These are phyloP conservation scores for Lepidostoma basale DNA, from an alignment of 1,140 invertebrate species.

Conservation along the genomic window DNA sequence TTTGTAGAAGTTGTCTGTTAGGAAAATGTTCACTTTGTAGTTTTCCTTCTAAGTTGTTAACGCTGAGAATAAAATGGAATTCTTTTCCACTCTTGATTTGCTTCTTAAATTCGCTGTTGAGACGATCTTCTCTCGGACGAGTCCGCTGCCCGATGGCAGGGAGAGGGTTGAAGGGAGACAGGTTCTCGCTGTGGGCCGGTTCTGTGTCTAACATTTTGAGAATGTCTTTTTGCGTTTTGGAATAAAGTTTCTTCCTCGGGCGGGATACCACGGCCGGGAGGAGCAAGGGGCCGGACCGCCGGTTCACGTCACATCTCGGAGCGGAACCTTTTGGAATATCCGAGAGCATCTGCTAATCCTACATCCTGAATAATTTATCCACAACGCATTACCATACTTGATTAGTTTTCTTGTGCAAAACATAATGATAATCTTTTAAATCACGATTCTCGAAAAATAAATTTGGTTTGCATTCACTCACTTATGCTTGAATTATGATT, in stretches of 20 bases:
- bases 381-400: background rate
- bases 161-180: slow-evolving; percentile 57
- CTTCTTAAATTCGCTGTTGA: slow-evolving; percentile 13
- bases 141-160: slow-evolving; percentile 57
- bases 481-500: too few relatives aligned
- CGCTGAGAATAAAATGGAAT: slow-evolving; percentile 34
- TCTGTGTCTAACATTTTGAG: slow-evolving; percentile 55
- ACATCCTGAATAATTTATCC: background rate
- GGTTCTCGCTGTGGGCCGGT: slow-evolving; percentile 50
- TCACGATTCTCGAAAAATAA: too few relatives aligned
- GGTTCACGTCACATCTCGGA: slow-evolving; percentile 17
- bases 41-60: background rate
- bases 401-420: background rate
- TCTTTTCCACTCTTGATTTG: slow-evolving; percentile 53
- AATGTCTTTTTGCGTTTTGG: slow-evolving; percentile 37
- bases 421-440: slow-evolving; percentile 1
- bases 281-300: background rate
- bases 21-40: background rate
- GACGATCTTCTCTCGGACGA: slow-evolving; percentile 23
- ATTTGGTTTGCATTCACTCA: too few relatives aligned
- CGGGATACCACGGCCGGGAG: background rate
- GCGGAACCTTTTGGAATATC: background rate
- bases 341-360: slow-evolving; percentile 6
- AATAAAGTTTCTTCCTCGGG: background rate
- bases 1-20: slow-evolving; percentile 4